These are phyloP conservation scores for human (Homo sapiens) DNA, from an alignment of 2,113 vertebrate genomes.

Conservation along the genomic window DNA sequence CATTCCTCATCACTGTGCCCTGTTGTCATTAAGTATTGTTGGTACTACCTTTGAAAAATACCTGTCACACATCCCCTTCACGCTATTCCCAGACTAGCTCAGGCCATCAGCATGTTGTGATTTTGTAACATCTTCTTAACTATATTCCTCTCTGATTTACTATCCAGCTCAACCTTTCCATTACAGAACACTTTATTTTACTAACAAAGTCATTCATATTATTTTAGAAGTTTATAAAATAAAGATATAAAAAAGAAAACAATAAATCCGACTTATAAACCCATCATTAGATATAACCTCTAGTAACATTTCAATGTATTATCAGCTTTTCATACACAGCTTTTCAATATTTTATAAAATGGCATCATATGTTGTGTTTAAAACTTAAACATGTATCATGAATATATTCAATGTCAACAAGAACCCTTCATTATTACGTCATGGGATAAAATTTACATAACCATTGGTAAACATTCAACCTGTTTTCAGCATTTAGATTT, in stretches of 20 bases:
- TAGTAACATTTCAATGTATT: background rate
- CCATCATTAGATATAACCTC: background rate
- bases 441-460: background rate
- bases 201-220: background rate
- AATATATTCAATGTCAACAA: background rate
- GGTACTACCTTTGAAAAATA: background rate
- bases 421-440: background rate
- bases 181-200: constrained; percentile 6
- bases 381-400: background rate
- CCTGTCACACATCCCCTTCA: background rate
- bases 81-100: background rate
- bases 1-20: background rate
- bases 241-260: background rate
- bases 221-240: constrained; percentile 31
- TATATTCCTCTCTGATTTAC: background rate
- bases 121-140: background rate
- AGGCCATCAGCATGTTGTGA: background rate
- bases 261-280: background rate
- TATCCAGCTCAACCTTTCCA: background rate
- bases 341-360: constrained; percentile 13
- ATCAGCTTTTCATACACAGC: background rate
- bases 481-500: constrained; percentile 27
- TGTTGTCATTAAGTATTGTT: background rate
- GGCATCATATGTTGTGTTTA: background rate
- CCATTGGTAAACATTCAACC: background rate